Evolutionary conservation across 1,140 invertebrate genomes (phyloP), one percentile per base, ranked within the genome.

Genomic region (Mesaphorura yosii): DNA sequence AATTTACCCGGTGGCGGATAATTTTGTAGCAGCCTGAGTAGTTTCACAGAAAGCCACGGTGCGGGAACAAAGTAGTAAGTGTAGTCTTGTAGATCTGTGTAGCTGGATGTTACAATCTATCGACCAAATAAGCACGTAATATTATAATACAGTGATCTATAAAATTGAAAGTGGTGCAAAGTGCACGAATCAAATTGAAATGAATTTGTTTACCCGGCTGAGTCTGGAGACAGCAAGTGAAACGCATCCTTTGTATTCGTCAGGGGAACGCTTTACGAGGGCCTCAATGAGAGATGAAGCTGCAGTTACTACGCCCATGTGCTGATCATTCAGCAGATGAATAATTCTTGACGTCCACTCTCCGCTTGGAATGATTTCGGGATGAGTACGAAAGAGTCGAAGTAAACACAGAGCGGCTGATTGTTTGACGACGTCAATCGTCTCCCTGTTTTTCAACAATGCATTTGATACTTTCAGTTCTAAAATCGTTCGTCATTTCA

Each of bases 61-160:
- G 96, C 96, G 54, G 96, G 94, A 31, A 99, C 95, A 79, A 99
- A 99, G 67, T 99, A 99, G 70, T 99, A 99, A 0, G 96, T 98
- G 68, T 99, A 99, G 72, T 99, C 96, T 75, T 98, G 94, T 48
- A 98, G 75, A 75, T 97, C 93, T 64, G 92, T 97, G 67, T 97
- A 97, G 67, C 90, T 96, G 42, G 92, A 88, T 55, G 92, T 96
- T 0, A 97, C 92, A 74, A 97, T 97, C 79, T 90, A 73, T 53
- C 40, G 59, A 59, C 31, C 51, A 48, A 44, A 37, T 25, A 29
- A 49, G 29, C 14, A 22, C 19, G 15, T 17, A 26, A 26, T n/a
- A 27, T 14, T 27, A 25, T 26, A 17, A 39, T 34, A 6, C 12
- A n/a, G 6, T 15, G 10, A 15, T 6, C 6, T 15, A 42, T 10